Evolutionary conservation across 2,797 vertebrate genomes (phyloP), one percentile per base, ranked within the genome.

Genomic region (Cetoscarus ocellatus): DNA sequence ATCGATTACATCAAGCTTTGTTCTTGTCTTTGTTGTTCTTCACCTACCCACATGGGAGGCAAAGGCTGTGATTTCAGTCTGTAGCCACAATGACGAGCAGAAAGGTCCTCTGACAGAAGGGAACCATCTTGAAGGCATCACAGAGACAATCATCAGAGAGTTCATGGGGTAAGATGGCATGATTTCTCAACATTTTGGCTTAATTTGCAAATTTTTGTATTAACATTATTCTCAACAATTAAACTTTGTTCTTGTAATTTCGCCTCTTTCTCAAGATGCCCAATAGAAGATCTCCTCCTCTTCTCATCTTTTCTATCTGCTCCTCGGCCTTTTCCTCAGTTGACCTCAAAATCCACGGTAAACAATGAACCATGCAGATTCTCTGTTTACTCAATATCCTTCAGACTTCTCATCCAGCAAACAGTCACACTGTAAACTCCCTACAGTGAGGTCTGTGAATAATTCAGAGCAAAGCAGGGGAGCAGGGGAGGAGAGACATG

Each of bases 21-120:
- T 34, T 61, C 58, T 59, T 59, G 60, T 8, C 70, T 64, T 73
- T 67, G 57, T 76, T 64, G 75, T 74, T 73, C 69, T 79, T 43
- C 75, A 58, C 18, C 67, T 38, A 36, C 6, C 40, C 70, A 62
- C n/a, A 35, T 55, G 45, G 43, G 47, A 57, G 34, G 67, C 39
- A 39, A 35, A 52, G 67, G 44, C 17, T 59, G 67, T 59, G 74
- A 79, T 69, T 63, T 65, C 42, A n/a, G 44, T 53, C 54, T 63
- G 45, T 43, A 43, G 56, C 75, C 73, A 82, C 63, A 49, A 10
- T 65, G 48, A 75, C 18, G 52, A 39, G 50, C 80, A 80, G 62
- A 58, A 51, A 52, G 66, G 44, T 58, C 38, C 70, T 59, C 68
- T 45, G 66, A 63, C 52, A 47, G 68, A 61, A 64, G 70, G 61